Percentiles rank a stretch among this genome's conserved stretches.
phyloP scores from a whole-genome alignment of 2,888 invertebrate genomes.

The Busseola fusca region DNA sequence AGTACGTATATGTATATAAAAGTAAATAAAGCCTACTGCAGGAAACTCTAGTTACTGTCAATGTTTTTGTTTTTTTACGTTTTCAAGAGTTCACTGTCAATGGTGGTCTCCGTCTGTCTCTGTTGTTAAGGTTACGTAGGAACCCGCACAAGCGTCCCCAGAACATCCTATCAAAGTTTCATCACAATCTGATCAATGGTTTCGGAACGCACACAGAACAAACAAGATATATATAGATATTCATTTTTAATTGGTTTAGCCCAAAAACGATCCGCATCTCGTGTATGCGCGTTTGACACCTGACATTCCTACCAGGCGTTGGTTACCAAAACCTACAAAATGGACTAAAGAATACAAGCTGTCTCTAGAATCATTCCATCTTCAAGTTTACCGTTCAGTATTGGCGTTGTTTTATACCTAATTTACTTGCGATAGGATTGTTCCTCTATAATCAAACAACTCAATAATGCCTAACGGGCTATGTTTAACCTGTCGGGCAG shows the following conservation, averaged over 20 bases:
- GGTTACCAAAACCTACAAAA: not conserved
- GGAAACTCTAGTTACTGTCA: not conserved
- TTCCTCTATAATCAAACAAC: conserved; percentile 37
- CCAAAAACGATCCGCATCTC: not conserved
- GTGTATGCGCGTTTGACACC: not conserved
- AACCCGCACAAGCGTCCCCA: too few species aligned
- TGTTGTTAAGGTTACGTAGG: not conserved
- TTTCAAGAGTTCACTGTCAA: not conserved
- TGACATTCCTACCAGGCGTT: conserved; percentile 10
- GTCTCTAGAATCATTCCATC: conserved; percentile 5
- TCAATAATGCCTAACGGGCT: conserved; percentile 46
- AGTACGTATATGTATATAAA: too few species aligned
- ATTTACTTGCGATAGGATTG: conserved; percentile 28
- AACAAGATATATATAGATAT: too few species aligned
- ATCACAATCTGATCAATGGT: too few species aligned
- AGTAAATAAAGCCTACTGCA: not conserved
- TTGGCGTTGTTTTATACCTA: conserved; percentile 16
- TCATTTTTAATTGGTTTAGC: not conserved
- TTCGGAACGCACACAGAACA: too few species aligned
- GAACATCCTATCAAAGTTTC: too few species aligned
- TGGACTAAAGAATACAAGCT: not conserved
- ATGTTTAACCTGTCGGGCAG: conserved; percentile 57
- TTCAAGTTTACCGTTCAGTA: not conserved
- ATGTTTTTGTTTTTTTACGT: too few species aligned
- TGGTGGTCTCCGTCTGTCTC: too few species aligned